A percentile compares a stretch with the other conserved stretches of the same genome.
These are phyloP conservation scores for Tinea semifulvella DNA, from an alignment of 2,888 invertebrate species.

Conservation along the genomic window DNA sequence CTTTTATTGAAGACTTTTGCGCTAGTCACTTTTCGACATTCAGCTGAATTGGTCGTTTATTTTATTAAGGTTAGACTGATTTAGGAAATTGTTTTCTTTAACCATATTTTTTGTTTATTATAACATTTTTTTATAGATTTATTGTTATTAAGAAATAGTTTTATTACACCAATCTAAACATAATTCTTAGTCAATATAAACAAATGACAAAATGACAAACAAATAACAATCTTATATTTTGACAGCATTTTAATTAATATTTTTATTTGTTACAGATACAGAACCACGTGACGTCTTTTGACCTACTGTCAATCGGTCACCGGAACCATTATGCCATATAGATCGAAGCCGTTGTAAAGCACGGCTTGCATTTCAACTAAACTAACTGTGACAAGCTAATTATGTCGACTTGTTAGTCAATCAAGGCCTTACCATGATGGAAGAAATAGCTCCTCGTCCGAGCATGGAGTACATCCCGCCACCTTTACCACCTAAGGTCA, in stretches of 20 bases:
- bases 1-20: too few relatives aligned
- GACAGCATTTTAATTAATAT: not conserved
- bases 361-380: constrained; percentile 49
- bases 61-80: too few relatives aligned
- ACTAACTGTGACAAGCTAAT: constrained; percentile 47
- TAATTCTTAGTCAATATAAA: too few relatives aligned
- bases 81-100: too few relatives aligned
- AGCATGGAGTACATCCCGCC: constrained; percentile 60
- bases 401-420: constrained; percentile 52
- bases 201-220: too few relatives aligned
- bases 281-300: constrained; percentile 23
- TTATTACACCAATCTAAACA: too few relatives aligned
- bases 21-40: too few relatives aligned
- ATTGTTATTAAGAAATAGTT: too few relatives aligned
- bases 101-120: too few relatives aligned
- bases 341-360: constrained; percentile 43
- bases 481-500: constrained; percentile 66
- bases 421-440: constrained; percentile 42
- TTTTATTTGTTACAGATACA: constrained; percentile 7
- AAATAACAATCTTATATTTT: too few relatives aligned
- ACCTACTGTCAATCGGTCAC: constrained; percentile 49
- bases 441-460: constrained; percentile 57
- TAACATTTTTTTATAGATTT: too few relatives aligned
- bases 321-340: constrained; percentile 65
- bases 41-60: too few relatives aligned